Percentiles rank a stretch among this genome's conserved stretches.
Conservation (phyloP, 2,113 vertebrate genomes). For the Malurus cyaneus region DNA sequence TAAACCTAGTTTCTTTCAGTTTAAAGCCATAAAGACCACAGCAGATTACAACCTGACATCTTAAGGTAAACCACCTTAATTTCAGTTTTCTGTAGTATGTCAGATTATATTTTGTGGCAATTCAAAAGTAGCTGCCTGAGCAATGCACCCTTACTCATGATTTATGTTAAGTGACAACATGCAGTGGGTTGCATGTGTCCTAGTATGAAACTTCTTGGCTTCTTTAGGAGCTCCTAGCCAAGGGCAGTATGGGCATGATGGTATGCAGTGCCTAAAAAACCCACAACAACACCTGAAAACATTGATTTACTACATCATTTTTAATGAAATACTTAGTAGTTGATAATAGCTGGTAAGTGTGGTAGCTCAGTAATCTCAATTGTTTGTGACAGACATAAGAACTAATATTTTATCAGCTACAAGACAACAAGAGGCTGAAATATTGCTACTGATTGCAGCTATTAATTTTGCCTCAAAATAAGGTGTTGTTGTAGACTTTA, state of each 20-base stretch:
- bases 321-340: not conserved
- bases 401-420: conserved; percentile 27
- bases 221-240: not conserved
- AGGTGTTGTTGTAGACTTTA: not conserved
- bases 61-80: not conserved
- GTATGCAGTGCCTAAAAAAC: not conserved
- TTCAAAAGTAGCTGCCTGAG: not conserved
- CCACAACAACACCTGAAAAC: not conserved
- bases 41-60: not conserved
- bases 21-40: not conserved
- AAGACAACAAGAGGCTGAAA: not conserved
- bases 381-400: not conserved
- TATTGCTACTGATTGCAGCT: not conserved
- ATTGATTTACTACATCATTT: not conserved
- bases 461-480: not conserved
- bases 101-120: not conserved
- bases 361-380: not conserved
- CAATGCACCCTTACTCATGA: fast-evolving
- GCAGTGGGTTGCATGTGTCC: not conserved
- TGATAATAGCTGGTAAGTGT: not conserved
- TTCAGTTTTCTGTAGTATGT: not conserved
- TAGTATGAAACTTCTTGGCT: not conserved
- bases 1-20: not conserved
- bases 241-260: not conserved
- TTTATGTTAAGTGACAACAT: not conserved